Base-by-base conservation (phyloP, 2,888 invertebrate species). In the Ormyrus thymus region DNA sequence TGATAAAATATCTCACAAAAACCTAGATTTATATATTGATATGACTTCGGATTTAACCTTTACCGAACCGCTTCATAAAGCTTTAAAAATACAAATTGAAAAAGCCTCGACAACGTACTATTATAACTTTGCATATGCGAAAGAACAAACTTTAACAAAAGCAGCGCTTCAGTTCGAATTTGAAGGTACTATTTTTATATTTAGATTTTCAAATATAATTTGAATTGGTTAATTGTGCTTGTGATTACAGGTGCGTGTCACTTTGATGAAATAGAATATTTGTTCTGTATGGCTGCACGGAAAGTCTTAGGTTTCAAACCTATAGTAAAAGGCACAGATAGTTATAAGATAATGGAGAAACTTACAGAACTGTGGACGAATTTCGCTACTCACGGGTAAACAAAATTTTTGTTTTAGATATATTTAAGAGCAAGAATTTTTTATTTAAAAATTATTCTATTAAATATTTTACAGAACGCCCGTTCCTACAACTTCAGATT, bases 371-470 rank as follows among this genome's bases (percentile, higher is more conserved):
- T 89, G 85, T 89, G 89, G 89, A 88, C 86, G 0, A 82, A 89
- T 76, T 89, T 89, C 58, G 89, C 89, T 0, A 89, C 85, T 80
- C 87, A 87, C 4, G 89, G 89, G 89, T 87, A 83, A 6, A 78
- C 1, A 3, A 29, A 29, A 29, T 29, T 29, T 29, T 29, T 4
- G 0, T 29, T 29, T 29, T 4, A 29, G 29, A 29, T 29, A 29
- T 29, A 29, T 29, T 29, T 29, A 29, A 29, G 29, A 29, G 55
- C 29, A 62, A 45, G 43, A 43, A 13, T 51, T 15, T 7, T 69
- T 10, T 10, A 58, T 53, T 13, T 64, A 68, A 65, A 55, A 15
- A 72, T 69, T 51, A n/a, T 9, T 58, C 10, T 46, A 51, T 73
- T 75, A 62, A 50, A 46, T 29, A 29, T 7, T 59, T 76, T 78